These are phyloP conservation scores for Diadophis punctatus DNA, from an alignment of 2,113 vertebrate genomes.

Conservation along the genomic window DNA sequence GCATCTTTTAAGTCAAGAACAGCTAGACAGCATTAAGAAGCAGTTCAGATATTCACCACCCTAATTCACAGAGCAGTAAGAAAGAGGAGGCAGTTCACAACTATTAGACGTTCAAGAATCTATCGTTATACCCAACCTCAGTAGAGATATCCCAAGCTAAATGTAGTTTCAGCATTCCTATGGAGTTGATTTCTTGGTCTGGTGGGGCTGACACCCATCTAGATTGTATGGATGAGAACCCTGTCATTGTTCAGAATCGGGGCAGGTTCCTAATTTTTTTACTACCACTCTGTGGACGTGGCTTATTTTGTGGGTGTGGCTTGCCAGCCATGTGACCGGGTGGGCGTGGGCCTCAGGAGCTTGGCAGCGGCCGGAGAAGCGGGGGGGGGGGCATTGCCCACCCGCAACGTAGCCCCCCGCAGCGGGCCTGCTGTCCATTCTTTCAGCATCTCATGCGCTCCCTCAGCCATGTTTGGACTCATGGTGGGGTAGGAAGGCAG, in stretches of 20 bases:
- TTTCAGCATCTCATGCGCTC: too few species aligned
- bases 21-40: neutral
- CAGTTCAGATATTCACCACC: neutral
- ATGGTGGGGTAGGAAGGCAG: too few species aligned
- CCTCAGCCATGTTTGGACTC: too few species aligned
- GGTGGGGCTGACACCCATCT: neutral
- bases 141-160: neutral
- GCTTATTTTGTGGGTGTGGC: too few species aligned
- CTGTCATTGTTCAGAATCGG: neutral
- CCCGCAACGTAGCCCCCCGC: too few species aligned
- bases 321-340: too few species aligned
- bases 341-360: too few species aligned
- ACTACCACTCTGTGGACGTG: too few species aligned
- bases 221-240: neutral
- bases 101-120: neutral
- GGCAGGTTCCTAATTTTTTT: too few species aligned
- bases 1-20: neutral
- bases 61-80: neutral
- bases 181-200: neutral
- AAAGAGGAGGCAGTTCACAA: neutral
- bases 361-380: too few species aligned
- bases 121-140: neutral
- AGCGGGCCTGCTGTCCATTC: too few species aligned
- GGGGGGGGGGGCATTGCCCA: too few species aligned
- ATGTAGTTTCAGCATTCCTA: neutral